A percentile compares a stretch with the other conserved stretches of the same genome.
phyloP scores from a whole-genome alignment of 1,140 invertebrate genomes.

The Drosophila equinoxialis region DNA sequence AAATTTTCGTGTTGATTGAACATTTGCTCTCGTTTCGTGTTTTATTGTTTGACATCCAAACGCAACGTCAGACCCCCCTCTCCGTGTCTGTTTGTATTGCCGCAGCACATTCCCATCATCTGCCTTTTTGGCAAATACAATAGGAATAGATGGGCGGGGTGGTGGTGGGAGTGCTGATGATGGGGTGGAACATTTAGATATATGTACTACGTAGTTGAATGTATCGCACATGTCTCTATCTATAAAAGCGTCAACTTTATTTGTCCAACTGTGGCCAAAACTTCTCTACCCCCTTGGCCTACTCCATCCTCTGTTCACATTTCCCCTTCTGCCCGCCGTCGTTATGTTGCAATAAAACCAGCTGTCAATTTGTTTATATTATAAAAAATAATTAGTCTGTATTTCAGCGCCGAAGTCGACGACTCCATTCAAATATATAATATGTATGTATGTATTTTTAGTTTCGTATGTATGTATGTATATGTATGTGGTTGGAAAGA shows the following conservation, averaged over 20 bases:
- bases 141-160: background rate
- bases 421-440: conserved; percentile 65
- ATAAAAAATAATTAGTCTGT: conserved; percentile 81
- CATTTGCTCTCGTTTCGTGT: conserved; percentile 48
- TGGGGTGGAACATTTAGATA: conserved; percentile 50
- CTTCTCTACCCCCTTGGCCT: conserved; percentile 9
- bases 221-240: conserved; percentile 74
- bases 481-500: conserved; percentile 42
- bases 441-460: conserved; percentile 37
- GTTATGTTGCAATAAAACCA: conserved; percentile 68
- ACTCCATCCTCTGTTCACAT: background rate
- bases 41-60: conserved; percentile 69
- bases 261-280: conserved; percentile 65
- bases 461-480: conserved; percentile 45
- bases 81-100: background rate
- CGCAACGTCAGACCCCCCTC: background rate
- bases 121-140: conserved; percentile 23
- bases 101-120: conserved; percentile 45
- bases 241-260: conserved; percentile 79
- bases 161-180: conserved; percentile 10
- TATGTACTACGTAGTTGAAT: conserved; percentile 35
- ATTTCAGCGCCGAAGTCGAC: conserved; percentile 76
- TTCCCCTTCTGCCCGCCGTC: conserved; percentile 13
- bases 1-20: conserved; percentile 41
- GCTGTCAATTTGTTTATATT: conserved; percentile 80